Percentiles rank a stretch among this genome's conserved stretches.
These are phyloP conservation scores for Poecile montanus DNA, from an alignment of 2,797 vertebrate species.

Conservation along the genomic window DNA sequence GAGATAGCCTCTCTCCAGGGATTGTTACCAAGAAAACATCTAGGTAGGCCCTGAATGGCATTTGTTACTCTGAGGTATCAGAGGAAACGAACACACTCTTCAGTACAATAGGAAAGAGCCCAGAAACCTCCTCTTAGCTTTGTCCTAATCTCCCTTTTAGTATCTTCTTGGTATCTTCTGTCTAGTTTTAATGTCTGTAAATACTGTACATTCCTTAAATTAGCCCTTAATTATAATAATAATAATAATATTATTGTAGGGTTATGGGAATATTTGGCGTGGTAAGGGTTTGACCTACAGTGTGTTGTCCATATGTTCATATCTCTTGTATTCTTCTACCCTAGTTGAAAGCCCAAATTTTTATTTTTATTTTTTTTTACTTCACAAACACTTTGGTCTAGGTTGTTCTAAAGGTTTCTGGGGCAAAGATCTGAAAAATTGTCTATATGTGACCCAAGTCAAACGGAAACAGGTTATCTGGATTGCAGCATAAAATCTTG, in stretches of 20 bases:
- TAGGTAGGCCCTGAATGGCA: neutral
- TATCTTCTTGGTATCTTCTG: neutral
- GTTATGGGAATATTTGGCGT: slow-evolving; percentile 13
- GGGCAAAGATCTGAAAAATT: neutral
- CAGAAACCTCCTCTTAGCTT: neutral
- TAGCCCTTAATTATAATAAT: slow-evolving; percentile 64
- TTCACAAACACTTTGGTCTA: neutral
- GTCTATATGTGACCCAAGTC: neutral
- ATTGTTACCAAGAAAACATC: neutral
- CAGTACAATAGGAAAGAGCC: neutral
- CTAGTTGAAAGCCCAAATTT: neutral
- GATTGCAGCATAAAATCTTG: neutral
- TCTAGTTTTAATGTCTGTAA: slow-evolving; percentile 55
- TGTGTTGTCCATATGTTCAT: neutral
- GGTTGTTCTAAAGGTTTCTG: neutral
- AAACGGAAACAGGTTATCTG: neutral
- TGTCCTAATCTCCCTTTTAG: neutral
- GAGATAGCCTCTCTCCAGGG: neutral
- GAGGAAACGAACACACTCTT: neutral
- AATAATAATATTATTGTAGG: slow-evolving; percentile 62
- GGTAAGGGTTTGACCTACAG: neutral
- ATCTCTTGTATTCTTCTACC: neutral
- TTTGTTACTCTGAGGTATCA: neutral
- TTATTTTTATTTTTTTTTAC: neutral
- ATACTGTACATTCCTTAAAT: slow-evolving; percentile 68